Percentiles rank a stretch among this genome's conserved stretches.
phyloP scores from a whole-genome alignment of 2,797 vertebrate species.

The Pogonophryne albipinna region DNA sequence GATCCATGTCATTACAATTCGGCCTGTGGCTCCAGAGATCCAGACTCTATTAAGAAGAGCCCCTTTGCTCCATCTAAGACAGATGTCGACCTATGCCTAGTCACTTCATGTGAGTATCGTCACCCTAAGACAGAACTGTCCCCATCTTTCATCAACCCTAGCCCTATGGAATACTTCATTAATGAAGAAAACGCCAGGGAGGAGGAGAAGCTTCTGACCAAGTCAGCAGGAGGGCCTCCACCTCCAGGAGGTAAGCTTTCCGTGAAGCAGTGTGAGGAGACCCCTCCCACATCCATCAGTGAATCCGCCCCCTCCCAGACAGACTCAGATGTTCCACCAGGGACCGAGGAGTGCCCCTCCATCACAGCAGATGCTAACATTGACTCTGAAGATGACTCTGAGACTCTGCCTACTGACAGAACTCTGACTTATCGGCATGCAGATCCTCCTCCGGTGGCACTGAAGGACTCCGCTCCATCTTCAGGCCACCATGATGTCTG shows the following conservation, averaged over 20 bases:
- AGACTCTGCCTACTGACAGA: slow-evolving; percentile 97
- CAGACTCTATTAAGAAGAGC: slow-evolving; percentile 73
- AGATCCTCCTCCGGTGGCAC: slow-evolving; percentile 90
- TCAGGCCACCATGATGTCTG: slow-evolving; percentile 93
- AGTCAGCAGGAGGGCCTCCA: slow-evolving; percentile 88
- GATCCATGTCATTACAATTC: slow-evolving; percentile 64
- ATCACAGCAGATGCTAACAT: slow-evolving; percentile 99
- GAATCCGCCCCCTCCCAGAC: slow-evolving; percentile 97
- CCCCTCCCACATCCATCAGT: slow-evolving; percentile 95
- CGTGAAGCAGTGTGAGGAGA: slow-evolving; percentile 94
- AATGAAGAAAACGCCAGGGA: slow-evolving; percentile 88
- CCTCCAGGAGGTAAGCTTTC: slow-evolving; percentile 91
- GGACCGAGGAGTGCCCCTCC: slow-evolving; percentile 97
- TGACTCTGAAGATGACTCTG: slow-evolving; percentile 97
- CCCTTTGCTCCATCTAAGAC: slow-evolving; percentile 85
- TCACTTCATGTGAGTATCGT: slow-evolving; percentile 94
- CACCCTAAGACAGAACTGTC: slow-evolving; percentile 97
- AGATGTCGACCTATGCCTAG: slow-evolving; percentile 95
- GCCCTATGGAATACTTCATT: slow-evolving; percentile 94
- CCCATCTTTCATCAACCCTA: slow-evolving; percentile 98
- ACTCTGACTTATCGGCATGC: slow-evolving; percentile 94
- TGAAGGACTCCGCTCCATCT: slow-evolving; percentile 92
- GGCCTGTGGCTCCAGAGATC: slow-evolving; percentile 79
- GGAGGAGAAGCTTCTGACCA: slow-evolving; percentile 88
- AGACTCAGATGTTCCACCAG: slow-evolving; percentile 96